Evolutionary conservation across 2,797 vertebrate genomes (phyloP).

Genomic region (Periparus ater): DNA sequence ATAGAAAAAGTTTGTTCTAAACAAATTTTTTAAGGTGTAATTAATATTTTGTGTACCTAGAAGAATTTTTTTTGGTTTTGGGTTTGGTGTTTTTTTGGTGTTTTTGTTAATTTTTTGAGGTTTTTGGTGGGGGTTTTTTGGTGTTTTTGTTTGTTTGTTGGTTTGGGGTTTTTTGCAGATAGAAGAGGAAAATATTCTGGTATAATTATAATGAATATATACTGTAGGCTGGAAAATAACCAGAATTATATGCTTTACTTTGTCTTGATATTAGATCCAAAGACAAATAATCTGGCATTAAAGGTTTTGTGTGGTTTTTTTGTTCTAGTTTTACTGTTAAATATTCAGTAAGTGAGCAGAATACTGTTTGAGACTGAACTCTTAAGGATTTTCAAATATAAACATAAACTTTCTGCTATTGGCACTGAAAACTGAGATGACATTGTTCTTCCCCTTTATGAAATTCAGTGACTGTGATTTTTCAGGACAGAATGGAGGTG

Average conservation of each 20-base stretch:
- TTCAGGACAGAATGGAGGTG: neutral
- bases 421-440: neutral
- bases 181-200: neutral
- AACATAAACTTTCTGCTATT: neutral
- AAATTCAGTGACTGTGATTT: neutral
- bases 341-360: neutral
- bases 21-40: neutral
- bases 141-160: neutral
- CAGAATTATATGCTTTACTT: neutral
- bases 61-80: neutral
- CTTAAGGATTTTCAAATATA: neutral
- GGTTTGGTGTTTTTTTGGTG: neutral
- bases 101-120: neutral
- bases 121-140: too few relatives aligned
- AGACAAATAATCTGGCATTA: neutral
- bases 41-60: neutral
- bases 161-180: neutral
- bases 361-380: neutral
- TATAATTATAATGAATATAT: neutral
- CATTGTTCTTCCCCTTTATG: neutral
- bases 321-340: neutral
- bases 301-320: neutral
- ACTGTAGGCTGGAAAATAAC: neutral
- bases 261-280: neutral
- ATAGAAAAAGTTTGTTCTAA: neutral